These are phyloP conservation scores for Conomelus anceps DNA, from an alignment of 2,888 invertebrate genomes.

Conservation along the genomic window DNA sequence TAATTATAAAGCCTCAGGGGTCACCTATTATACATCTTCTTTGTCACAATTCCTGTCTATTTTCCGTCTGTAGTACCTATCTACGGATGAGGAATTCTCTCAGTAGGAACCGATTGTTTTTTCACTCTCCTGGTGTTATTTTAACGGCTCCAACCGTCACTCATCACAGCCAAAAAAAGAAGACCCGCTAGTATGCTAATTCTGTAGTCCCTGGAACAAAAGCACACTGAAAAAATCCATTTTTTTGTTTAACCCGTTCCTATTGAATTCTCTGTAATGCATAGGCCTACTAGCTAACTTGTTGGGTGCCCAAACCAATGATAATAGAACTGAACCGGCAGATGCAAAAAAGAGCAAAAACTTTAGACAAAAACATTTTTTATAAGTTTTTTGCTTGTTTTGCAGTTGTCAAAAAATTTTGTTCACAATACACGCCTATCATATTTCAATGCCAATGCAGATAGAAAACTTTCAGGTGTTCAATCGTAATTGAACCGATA, in stretches of 20 bases:
- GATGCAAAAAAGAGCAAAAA: background rate
- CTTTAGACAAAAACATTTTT: background rate
- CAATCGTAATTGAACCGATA: background rate
- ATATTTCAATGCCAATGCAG: background rate
- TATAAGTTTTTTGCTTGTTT: background rate
- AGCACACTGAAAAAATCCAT: background rate
- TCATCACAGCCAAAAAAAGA: background rate
- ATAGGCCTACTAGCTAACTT: background rate
- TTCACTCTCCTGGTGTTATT: constrained; percentile 2
- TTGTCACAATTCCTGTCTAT: background rate
- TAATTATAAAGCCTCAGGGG: constrained; percentile 25
- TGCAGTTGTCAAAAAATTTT: background rate
- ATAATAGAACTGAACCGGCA: background rate
- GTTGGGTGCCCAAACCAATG: background rate
- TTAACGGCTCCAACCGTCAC: constrained; percentile 9
- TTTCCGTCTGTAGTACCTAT: background rate
- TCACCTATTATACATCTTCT: constrained; percentile 6
- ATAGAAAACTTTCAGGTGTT: background rate
- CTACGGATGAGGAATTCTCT: background rate
- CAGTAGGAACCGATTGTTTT: constrained; percentile 6
- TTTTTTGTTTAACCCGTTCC: background rate
- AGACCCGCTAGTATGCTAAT: constrained; percentile 2
- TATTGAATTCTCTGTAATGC: background rate
- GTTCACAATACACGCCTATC: background rate
- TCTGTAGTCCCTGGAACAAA: background rate